These are phyloP conservation scores for Drosophila phalerata DNA, from an alignment of 2,888 invertebrate species.

Conservation along the genomic window DNA sequence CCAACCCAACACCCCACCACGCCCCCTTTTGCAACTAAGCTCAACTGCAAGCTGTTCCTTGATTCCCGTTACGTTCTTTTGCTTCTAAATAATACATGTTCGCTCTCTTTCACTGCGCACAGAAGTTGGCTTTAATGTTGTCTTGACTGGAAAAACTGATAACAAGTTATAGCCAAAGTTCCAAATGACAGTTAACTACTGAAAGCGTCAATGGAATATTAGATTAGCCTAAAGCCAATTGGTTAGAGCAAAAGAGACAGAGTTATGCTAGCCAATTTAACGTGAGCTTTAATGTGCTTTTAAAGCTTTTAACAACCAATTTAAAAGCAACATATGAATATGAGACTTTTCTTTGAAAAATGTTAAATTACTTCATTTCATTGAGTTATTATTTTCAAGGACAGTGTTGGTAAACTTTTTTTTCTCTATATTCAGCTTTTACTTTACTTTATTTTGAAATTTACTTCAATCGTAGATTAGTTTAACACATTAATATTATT, in stretches of 20 bases:
- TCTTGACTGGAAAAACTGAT: conserved; percentile 16
- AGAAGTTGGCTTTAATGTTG: conserved; percentile 12
- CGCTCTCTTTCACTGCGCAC: not conserved
- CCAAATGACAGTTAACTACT: conserved; percentile 9
- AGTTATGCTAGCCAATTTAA: no score
- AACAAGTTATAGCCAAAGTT: conserved; percentile 19
- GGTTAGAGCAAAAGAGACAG: not conserved
- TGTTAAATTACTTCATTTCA: no score
- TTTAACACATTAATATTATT: no score
- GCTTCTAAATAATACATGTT: conserved; percentile 26
- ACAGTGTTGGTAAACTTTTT: no score
- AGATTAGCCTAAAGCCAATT: conserved; percentile 12
- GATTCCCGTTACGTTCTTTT: conserved; percentile 3
- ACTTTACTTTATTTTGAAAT: no score
- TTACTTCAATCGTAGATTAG: no score
- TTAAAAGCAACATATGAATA: not conserved
- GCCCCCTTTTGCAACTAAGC: conserved; percentile 3
- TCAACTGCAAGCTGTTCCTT: conserved; percentile 24
- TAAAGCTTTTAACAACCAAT: not conserved
- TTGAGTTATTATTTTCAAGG: no score
- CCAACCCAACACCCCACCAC: not conserved
- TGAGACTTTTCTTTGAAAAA: not conserved
- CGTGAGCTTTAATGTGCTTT: not conserved
- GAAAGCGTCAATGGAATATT: conserved; percentile 20
- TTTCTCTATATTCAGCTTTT: no score